Conservation (phyloP, 2,113 vertebrate species). For the Phalacrocorax aristotelis region DNA sequence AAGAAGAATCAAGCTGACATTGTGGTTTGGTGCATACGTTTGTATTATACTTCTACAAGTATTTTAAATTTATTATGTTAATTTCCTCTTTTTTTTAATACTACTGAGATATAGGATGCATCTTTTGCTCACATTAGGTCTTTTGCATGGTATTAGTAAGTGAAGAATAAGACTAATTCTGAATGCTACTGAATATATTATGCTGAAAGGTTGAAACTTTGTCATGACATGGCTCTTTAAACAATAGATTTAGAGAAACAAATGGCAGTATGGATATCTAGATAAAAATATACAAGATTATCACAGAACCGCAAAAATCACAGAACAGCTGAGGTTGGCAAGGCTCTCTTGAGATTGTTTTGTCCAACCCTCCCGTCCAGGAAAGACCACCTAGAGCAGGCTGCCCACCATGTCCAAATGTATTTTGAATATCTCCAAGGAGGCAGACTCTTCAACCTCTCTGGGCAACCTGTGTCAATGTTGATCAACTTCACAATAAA, state of each 20-base stretch:
- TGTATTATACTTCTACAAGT: not conserved
- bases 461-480: not conserved
- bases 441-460: not conserved
- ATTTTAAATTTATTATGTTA: not conserved
- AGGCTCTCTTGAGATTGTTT: not conserved
- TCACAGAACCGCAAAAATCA: not conserved
- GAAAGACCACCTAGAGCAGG: not conserved
- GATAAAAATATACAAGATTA: not conserved
- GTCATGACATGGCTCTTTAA: not conserved
- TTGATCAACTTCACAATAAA: not conserved
- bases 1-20: not conserved
- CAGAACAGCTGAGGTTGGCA: not conserved
- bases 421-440: not conserved
- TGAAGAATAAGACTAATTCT: not conserved
- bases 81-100: not conserved
- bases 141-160: not conserved
- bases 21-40: not conserved
- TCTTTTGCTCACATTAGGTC: not conserved
- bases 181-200: not conserved
- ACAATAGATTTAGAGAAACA: not conserved
- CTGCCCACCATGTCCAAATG: not conserved
- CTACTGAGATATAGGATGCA: not conserved
- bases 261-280: not conserved
- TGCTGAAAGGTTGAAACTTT: not conserved
- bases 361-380: not conserved